Percentiles rank a stretch among this genome's conserved stretches.
These are phyloP conservation scores for Stichodactyla helianthus DNA, from an alignment of 64 coral and sea anemone species.

Conservation along the genomic window DNA sequence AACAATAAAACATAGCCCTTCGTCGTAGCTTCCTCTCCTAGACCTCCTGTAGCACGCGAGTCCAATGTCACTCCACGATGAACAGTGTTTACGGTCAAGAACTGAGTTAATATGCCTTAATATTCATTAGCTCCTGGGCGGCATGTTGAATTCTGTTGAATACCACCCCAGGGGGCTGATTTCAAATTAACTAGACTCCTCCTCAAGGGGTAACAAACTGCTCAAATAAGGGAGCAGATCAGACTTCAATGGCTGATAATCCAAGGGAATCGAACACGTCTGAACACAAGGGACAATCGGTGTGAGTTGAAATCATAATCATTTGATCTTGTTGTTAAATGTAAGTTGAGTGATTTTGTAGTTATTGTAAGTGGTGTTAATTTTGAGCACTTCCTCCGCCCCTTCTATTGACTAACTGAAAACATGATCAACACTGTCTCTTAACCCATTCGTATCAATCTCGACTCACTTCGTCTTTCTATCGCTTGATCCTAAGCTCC, in stretches of 20 bases:
- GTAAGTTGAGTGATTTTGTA: neutral
- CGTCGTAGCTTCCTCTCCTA: too few species aligned
- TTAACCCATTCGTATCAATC: constrained; percentile 25
- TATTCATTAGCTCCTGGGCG: constrained; percentile 89
- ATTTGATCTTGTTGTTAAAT: neutral
- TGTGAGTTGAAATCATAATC: neutral
- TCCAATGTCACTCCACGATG: neutral
- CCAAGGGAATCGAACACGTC: neutral
- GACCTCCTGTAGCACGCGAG: neutral
- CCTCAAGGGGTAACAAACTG: constrained; percentile 53
- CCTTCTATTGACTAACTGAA: neutral
- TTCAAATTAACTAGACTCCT: constrained; percentile 80
- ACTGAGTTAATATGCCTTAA: constrained; percentile 81
- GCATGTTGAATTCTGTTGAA: constrained; percentile 64
- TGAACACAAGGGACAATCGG: neutral
- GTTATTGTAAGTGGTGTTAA: neutral
- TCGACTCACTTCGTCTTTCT: constrained; percentile 10
- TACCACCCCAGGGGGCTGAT: constrained; percentile 52
- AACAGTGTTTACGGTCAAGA: neutral
- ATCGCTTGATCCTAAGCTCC: constrained; percentile 15
- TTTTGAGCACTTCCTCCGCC: neutral
- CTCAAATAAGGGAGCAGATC: constrained; percentile 51
- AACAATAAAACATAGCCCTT: neutral
- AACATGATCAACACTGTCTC: neutral
- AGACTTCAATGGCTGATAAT: neutral